phyloP scores from a whole-genome alignment of 2,797 vertebrate genomes.

The Onychomys leucogaster region DNA sequence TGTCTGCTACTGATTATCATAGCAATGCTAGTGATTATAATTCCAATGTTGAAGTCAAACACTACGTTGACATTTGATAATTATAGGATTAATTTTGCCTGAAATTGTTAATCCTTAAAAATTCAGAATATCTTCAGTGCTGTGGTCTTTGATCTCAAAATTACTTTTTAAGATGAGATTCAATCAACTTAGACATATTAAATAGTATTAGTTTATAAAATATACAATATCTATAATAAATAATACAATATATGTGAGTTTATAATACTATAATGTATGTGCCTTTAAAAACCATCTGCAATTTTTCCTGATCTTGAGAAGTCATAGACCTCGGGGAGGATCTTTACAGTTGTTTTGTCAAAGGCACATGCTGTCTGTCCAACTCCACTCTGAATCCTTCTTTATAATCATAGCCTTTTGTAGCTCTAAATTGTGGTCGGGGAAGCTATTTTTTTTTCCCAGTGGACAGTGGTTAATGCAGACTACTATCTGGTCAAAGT shows the following conservation, averaged over 20 bases:
- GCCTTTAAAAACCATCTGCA: background rate
- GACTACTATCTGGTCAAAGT: background rate
- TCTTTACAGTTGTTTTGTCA: background rate
- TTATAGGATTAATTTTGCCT: background rate
- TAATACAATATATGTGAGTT: too few relatives aligned
- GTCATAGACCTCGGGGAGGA: background rate
- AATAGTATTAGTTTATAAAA: background rate
- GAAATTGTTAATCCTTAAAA: background rate
- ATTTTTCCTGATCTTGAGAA: background rate
- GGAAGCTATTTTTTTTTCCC: background rate
- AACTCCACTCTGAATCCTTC: background rate
- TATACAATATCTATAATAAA: background rate
- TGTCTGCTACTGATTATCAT: background rate
- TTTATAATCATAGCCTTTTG: background rate
- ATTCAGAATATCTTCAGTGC: background rate
- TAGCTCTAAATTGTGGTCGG: background rate
- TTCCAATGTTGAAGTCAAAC: background rate
- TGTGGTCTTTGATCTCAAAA: background rate
- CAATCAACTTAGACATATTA: background rate
- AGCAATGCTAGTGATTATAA: background rate
- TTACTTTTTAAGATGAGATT: background rate
- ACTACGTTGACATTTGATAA: background rate
- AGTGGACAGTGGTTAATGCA: background rate
- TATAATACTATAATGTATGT: background rate
- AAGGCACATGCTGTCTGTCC: background rate